These are phyloP conservation scores for Dichetophora obliterata DNA, from an alignment of 2,888 invertebrate genomes.

Conservation along the genomic window DNA sequence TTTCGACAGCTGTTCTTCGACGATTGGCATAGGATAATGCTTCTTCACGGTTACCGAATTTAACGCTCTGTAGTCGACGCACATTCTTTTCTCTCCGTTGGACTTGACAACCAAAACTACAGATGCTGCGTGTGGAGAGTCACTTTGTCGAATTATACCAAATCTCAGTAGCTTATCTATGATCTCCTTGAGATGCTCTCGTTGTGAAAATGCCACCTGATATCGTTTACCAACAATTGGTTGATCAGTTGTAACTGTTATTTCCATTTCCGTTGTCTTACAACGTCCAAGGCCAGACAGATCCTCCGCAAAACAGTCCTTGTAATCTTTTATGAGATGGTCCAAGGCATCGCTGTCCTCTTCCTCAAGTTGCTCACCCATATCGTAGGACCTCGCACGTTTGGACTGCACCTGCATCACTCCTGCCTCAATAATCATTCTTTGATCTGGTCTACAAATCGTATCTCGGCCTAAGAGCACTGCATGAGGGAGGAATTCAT, in stretches of 20 bases:
- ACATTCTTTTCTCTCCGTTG: constrained; percentile 43
- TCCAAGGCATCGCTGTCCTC: too few species aligned
- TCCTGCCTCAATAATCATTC: too few species aligned
- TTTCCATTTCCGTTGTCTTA: background rate
- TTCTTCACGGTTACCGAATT: constrained; percentile 45
- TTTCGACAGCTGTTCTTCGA: constrained; percentile 46
- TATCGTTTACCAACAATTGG: background rate
- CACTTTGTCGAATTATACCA: constrained; percentile 40
- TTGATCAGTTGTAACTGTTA: background rate
- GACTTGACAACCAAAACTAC: constrained; percentile 42
- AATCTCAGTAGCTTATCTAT: constrained; percentile 25
- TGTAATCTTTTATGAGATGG: background rate
- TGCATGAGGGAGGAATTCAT: background rate
- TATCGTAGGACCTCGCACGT: too few species aligned
- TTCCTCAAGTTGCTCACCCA: background rate
- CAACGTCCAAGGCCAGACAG: too few species aligned
- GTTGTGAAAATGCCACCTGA: background rate
- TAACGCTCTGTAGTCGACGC: constrained; percentile 44
- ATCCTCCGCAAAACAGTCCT: background rate
- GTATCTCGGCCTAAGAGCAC: constrained; percentile 33
- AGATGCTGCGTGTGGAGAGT: constrained; percentile 44
- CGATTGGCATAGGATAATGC: constrained; percentile 46
- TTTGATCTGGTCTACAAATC: too few species aligned
- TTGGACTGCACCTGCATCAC: background rate
- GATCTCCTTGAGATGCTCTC: background rate